phyloP scores from a whole-genome alignment of 2,888 invertebrate genomes.

The Biston betularia region DNA sequence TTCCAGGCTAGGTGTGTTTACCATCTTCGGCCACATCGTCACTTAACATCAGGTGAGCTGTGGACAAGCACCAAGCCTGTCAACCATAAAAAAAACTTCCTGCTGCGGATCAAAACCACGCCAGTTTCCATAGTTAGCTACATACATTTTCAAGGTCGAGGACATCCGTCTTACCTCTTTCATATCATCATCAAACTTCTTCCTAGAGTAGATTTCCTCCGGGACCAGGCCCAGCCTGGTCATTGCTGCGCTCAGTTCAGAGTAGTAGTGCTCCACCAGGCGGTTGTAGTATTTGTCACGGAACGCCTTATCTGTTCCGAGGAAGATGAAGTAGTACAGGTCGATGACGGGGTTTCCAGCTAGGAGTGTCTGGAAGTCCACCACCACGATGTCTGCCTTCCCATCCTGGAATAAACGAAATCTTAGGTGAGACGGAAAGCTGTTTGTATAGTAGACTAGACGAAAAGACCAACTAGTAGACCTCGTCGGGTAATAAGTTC shows the following conservation, averaged over 20 bases:
- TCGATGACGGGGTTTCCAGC: conserved; percentile 31
- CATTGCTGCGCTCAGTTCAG: conserved; percentile 17
- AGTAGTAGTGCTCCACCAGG: conserved; percentile 27
- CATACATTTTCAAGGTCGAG: no score
- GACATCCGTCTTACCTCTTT: conserved; percentile 14
- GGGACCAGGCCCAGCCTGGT: conserved; percentile 22
- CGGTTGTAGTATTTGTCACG: conserved; percentile 22
- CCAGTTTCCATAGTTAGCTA: no score
- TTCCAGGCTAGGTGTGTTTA: no score
- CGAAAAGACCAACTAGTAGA: no score
- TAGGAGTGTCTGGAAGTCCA: conserved; percentile 34
- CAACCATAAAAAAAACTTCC: no score
- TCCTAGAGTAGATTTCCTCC: conserved; percentile 14
- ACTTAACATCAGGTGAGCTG: no score
- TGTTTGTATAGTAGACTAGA: background rate
- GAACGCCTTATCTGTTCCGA: conserved; percentile 28
- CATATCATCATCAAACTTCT: conserved; percentile 27
- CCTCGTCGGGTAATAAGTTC: no score
- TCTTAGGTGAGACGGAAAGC: background rate
- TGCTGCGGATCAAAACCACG: no score
- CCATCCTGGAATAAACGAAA: conserved; percentile 31
- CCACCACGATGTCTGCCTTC: conserved; percentile 17
- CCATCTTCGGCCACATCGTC: no score
- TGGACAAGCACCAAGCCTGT: no score
- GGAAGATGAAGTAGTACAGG: conserved; percentile 37